Evolutionary conservation across 2,113 vertebrate species (phyloP).

Genomic region (Malurus melanocephalus): DNA sequence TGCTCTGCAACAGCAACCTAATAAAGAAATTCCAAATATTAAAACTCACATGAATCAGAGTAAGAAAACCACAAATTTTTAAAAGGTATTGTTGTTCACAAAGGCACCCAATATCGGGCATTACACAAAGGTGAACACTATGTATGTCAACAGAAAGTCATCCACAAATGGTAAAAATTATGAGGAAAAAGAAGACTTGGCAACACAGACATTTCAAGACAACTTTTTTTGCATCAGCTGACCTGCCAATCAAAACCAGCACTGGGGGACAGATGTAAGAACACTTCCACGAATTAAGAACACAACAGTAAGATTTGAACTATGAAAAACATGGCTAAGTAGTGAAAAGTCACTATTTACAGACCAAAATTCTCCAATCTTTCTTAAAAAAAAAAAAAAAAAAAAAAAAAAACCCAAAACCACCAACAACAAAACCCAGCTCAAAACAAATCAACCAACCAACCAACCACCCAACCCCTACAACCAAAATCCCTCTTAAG

Average conservation of each 20-base stretch:
- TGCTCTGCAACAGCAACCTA: not conserved
- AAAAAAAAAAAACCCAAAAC: no score
- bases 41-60: not conserved
- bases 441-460: not conserved
- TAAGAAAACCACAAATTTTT: not conserved
- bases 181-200: not conserved
- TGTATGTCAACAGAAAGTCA: not conserved
- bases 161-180: not conserved
- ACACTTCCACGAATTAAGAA: not conserved
- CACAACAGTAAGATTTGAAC: rapidly evolving
- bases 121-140: not conserved
- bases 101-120: not conserved
- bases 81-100: not conserved
- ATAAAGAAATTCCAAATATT: not conserved
- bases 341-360: not conserved
- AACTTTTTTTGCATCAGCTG: not conserved
- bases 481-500: not conserved
- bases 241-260: not conserved
- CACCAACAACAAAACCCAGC: not conserved
- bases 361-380: not conserved
- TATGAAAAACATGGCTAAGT: not conserved
- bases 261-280: not conserved
- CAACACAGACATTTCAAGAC: not conserved
- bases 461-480: no score
- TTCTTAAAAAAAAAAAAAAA: not conserved